Conservation (phyloP, 2,888 invertebrate genomes). For the Latrodectus elegans region DNA sequence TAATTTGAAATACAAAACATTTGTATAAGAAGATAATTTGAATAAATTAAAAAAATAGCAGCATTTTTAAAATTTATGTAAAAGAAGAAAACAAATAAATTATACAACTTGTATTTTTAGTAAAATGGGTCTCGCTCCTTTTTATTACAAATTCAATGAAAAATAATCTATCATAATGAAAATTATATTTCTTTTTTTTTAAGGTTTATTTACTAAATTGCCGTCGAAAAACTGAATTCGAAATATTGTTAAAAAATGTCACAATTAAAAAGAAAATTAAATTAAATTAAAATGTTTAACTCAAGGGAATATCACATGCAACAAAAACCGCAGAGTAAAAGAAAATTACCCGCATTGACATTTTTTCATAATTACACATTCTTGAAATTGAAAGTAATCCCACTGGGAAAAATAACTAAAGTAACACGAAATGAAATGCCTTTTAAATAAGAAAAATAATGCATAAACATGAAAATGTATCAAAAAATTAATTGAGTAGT, state of each 20-base stretch:
- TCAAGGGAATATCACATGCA: not conserved
- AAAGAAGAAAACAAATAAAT: too few relatives aligned
- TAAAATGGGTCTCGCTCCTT: too few relatives aligned
- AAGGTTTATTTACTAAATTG: not conserved
- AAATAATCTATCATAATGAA: not conserved
- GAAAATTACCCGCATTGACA: not conserved
- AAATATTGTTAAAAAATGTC: conserved; percentile 16
- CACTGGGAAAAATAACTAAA: not conserved
- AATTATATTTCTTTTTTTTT: conserved; percentile 4
- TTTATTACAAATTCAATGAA: conserved; percentile 34
- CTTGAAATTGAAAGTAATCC: conserved; percentile 47
- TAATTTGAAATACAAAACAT: too few relatives aligned
- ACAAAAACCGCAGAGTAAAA: too few relatives aligned
- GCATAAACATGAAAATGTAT: too few relatives aligned
- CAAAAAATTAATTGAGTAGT: too few relatives aligned
- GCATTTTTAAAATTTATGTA: too few relatives aligned
- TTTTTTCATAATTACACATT: conserved; percentile 24
- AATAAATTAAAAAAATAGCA: too few relatives aligned
- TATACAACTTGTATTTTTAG: too few relatives aligned
- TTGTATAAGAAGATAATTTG: too few relatives aligned
- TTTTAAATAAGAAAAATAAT: conserved; percentile 19
- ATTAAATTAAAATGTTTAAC: conserved; percentile 12
- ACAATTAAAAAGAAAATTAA: conserved; percentile 50
- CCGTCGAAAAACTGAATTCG: conserved; percentile 17
- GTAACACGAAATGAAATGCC: conserved; percentile 34